Conservation (phyloP, 2,797 vertebrate genomes). For the Heterohyrax brucei region DNA sequence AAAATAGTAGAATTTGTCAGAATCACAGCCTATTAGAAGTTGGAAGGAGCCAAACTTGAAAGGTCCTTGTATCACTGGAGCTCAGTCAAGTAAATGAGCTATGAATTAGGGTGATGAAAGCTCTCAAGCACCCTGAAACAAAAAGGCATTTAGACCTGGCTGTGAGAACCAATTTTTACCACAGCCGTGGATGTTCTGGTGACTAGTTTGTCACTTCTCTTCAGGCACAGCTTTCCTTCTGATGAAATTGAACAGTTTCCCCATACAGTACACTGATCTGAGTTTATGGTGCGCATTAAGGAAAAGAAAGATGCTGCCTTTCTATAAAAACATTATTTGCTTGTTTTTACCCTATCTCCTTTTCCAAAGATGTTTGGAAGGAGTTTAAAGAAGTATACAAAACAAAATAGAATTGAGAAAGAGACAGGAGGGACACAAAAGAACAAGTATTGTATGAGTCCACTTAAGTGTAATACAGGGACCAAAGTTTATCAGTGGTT, state of each 20-base stretch:
- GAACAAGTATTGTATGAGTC: too few relatives aligned
- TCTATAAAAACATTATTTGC: not conserved
- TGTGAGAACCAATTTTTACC: not conserved
- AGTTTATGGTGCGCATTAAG: not conserved
- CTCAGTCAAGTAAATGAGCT: not conserved
- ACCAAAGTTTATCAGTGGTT: too few relatives aligned
- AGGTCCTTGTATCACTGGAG: not conserved
- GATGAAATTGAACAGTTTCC: not conserved
- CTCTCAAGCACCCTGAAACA: not conserved
- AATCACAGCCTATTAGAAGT: not conserved
- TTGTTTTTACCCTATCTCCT: conserved; percentile 4
- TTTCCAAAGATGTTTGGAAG: not conserved
- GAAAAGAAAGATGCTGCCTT: not conserved
- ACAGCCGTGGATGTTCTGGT: not conserved
- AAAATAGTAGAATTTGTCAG: not conserved
- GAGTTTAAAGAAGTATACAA: not conserved
- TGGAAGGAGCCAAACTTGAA: not conserved
- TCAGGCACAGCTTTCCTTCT: not conserved
- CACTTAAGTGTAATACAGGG: too few relatives aligned
- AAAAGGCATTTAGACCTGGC: not conserved
- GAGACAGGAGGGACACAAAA: not conserved
- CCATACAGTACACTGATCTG: not conserved
- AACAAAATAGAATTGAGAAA: conserved; percentile 54
- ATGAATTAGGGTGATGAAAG: not conserved
- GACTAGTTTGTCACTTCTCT: not conserved